These are phyloP conservation scores for Saccostrea cuccullata DNA, from an alignment of 1,140 invertebrate genomes.

Conservation along the genomic window DNA sequence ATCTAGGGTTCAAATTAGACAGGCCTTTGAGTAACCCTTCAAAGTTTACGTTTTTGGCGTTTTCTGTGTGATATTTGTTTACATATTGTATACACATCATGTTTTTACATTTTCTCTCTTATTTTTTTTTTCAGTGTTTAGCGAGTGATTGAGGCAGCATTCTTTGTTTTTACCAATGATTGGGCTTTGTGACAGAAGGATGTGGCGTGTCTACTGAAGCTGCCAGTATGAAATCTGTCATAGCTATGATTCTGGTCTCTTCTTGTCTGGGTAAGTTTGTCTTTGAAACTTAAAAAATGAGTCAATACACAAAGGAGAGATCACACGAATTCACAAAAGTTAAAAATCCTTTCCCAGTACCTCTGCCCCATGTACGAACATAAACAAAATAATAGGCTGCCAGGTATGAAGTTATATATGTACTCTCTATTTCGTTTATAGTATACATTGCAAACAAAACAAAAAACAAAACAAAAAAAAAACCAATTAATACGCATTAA, in stretches of 20 bases:
- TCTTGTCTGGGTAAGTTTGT: conserved; percentile 14
- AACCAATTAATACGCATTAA: too few relatives aligned
- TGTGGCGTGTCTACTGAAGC: not conserved
- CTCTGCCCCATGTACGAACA: too few relatives aligned
- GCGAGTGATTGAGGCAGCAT: not conserved
- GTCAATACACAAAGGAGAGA: not conserved
- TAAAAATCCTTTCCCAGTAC: too few relatives aligned
- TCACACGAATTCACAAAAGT: too few relatives aligned
- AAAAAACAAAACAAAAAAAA: too few relatives aligned
- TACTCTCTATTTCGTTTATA: too few relatives aligned
- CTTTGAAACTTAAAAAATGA: not conserved
- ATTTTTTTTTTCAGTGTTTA: not conserved
- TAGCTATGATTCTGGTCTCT: conserved; percentile 14
- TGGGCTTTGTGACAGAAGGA: not conserved
- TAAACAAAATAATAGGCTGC: too few relatives aligned
- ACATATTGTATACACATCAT: conserved; percentile 14
- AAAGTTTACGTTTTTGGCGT: not conserved
- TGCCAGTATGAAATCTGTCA: not conserved
- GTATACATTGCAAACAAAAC: too few relatives aligned
- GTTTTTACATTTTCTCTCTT: conserved; percentile 13
- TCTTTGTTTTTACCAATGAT: not conserved
- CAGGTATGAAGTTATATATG: too few relatives aligned
- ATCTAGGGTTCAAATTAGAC: not conserved
- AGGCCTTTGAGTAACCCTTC: not conserved
- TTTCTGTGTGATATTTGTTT: conserved; percentile 8